phyloP scores from a whole-genome alignment of 2,113 vertebrate species.

The Alectura lathami region DNA sequence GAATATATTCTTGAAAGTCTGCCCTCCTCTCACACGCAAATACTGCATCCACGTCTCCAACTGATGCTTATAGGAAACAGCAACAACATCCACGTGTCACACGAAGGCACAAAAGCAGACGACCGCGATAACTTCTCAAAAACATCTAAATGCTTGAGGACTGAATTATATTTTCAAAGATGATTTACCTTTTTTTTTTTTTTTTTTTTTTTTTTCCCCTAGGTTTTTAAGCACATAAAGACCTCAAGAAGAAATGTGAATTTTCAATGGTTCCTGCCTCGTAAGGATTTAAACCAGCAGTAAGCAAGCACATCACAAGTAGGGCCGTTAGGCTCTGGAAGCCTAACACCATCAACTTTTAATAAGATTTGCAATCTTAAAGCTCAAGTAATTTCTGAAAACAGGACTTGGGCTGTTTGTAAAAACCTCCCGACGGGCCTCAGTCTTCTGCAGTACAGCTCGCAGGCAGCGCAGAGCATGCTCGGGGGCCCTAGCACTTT shows the following conservation, averaged over 20 bases:
- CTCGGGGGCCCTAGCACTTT: neutral
- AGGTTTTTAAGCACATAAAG: neutral
- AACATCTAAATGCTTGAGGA: accelerated
- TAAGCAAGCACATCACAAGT: neutral
- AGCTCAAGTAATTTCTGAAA: slow-evolving; percentile 17
- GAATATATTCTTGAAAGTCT: neutral
- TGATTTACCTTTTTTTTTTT: neutral
- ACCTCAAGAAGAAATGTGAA: neutral
- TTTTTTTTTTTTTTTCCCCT: neutral
- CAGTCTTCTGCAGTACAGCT: neutral
- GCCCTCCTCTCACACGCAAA: neutral
- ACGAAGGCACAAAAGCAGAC: accelerated
- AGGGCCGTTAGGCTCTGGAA: neutral
- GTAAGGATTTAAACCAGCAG: neutral
- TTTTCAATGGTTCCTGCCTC: neutral
- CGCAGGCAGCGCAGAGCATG: neutral
- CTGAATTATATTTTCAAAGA: neutral
- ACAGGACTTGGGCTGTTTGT: neutral
- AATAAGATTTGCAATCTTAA: slow-evolving; percentile 24
- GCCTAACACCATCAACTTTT: slow-evolving; percentile 22
- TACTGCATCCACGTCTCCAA: neutral
- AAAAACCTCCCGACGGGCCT: neutral
- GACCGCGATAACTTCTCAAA: neutral
- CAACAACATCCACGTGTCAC: accelerated
- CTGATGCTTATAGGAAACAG: neutral